A percentile compares a stretch with the other conserved stretches of the same genome.
Evolutionary conservation across 2,797 vertebrate species (phyloP).

Genomic region (Avahi laniger): DNA sequence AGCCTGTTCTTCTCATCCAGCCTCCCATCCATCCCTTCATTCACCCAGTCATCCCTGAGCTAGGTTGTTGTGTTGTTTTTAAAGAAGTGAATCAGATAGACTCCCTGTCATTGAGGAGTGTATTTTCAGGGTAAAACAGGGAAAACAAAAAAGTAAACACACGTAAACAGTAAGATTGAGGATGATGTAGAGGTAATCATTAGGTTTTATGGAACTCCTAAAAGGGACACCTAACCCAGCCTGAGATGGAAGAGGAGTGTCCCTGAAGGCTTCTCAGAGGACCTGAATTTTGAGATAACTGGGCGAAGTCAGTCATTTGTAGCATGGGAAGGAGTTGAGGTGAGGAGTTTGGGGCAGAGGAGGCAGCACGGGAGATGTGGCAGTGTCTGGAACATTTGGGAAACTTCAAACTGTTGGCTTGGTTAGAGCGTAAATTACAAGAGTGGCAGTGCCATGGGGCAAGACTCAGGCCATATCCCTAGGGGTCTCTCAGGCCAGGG

Average conservation of each 20-base stretch:
- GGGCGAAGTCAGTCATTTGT: neutral
- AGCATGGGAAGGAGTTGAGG: neutral
- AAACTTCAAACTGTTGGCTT: neutral
- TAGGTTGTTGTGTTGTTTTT: neutral
- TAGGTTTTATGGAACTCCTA: neutral
- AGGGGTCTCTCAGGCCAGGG: neutral
- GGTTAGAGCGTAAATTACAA: neutral
- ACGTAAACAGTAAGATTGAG: neutral
- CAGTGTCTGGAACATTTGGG: neutral
- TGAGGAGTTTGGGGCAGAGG: neutral
- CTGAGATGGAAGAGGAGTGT: neutral
- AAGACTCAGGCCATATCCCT: neutral
- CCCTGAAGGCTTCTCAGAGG: neutral
- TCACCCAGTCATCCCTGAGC: neutral
- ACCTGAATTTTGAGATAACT: neutral
- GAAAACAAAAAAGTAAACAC: neutral
- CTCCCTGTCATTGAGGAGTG: neutral
- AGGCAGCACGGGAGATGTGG: neutral
- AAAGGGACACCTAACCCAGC: neutral
- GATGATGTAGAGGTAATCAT: neutral
- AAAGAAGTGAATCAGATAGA: neutral
- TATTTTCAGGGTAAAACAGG: neutral
- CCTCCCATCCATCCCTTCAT: too few relatives aligned
- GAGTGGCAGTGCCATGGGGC: too few relatives aligned
- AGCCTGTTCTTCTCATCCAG: neutral